phyloP scores from a whole-genome alignment of 1,140 invertebrate genomes.

The Drosophila neocordata region DNA sequence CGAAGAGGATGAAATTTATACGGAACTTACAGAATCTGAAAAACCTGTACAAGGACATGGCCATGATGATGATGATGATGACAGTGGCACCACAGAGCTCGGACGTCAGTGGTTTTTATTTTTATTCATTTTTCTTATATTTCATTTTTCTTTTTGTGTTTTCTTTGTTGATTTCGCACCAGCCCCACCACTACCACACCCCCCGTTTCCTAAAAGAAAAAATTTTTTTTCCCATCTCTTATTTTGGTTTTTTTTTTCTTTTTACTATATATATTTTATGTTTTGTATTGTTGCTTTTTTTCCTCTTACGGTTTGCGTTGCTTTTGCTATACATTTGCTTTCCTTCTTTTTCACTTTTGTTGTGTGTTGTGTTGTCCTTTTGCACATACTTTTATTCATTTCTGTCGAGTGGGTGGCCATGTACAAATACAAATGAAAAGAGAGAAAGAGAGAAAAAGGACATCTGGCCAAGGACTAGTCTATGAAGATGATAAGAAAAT shows the following conservation, averaged over 20 bases:
- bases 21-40: slow-evolving; percentile 26
- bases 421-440: background rate
- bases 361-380: slow-evolving; percentile 21
- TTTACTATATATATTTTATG: slow-evolving; percentile 3
- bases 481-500: background rate
- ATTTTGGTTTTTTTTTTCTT: slow-evolving; percentile 10
- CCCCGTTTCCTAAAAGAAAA: too few species aligned
- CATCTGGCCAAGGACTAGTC: slow-evolving; percentile 14
- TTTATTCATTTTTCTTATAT: slow-evolving; percentile 48
- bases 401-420: slow-evolving; percentile 13
- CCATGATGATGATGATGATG: slow-evolving; percentile 31
- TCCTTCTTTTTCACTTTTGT: slow-evolving; percentile 17
- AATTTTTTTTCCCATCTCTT: slow-evolving; percentile 17
- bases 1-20: slow-evolving; percentile 45
- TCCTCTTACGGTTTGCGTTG: background rate
- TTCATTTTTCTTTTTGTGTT: slow-evolving; percentile 20
- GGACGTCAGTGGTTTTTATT: slow-evolving; percentile 74
- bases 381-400: slow-evolving; percentile 24
- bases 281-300: slow-evolving; percentile 6
- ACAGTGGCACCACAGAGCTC: slow-evolving; percentile 29
- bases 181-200: background rate
- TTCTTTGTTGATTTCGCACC: slow-evolving; percentile 9
- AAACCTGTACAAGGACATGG: slow-evolving; percentile 31
- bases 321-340: slow-evolving; percentile 16
- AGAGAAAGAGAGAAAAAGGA: background rate